Evolutionary conservation across 2,113 vertebrate species (phyloP).

Genomic region (Vanacampus margaritifer): DNA sequence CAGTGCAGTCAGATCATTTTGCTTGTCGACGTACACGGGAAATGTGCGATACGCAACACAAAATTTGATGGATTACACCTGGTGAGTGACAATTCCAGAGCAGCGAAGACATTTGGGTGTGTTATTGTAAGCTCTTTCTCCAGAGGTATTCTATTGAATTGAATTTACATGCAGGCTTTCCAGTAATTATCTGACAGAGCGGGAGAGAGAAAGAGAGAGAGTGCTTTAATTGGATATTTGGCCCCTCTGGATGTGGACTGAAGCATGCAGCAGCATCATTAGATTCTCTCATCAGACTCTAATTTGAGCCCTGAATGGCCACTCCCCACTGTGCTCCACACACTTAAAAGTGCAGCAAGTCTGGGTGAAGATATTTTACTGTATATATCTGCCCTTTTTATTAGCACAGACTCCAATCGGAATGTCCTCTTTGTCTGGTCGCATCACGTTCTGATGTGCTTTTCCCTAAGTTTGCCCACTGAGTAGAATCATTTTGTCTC

Average conservation of each 20-base stretch:
- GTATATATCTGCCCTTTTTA: conserved; percentile 1
- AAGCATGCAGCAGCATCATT: conserved; percentile 69
- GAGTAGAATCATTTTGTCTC: conserved; percentile 22
- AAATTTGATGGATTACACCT: conserved; percentile 29
- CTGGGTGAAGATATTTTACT: conserved; percentile 48
- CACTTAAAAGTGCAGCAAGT: conserved; percentile 57
- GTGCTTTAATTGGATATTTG: conserved; percentile 75
- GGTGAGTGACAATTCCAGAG: conserved; percentile 34
- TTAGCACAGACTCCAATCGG: conserved; percentile 39
- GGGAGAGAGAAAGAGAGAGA: conserved; percentile 32
- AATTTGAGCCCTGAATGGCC: conserved; percentile 66
- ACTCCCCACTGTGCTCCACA: conserved; percentile 56
- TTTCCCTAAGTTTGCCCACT: not conserved
- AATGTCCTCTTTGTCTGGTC: conserved; percentile 5
- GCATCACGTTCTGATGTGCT: conserved; percentile 6
- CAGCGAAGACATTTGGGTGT: conserved; percentile 45
- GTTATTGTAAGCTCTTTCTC: conserved; percentile 53
- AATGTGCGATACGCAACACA: conserved; percentile 6
- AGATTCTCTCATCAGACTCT: conserved; percentile 66
- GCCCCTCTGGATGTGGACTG: conserved; percentile 72
- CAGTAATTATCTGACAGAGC: conserved; percentile 60
- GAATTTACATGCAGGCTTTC: conserved; percentile 63
- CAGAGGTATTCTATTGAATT: conserved; percentile 57
- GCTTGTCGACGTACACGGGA: not conserved
- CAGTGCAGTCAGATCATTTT: not conserved